phyloP scores from a whole-genome alignment of 2,113 vertebrate species.

The Lanius collurio region DNA sequence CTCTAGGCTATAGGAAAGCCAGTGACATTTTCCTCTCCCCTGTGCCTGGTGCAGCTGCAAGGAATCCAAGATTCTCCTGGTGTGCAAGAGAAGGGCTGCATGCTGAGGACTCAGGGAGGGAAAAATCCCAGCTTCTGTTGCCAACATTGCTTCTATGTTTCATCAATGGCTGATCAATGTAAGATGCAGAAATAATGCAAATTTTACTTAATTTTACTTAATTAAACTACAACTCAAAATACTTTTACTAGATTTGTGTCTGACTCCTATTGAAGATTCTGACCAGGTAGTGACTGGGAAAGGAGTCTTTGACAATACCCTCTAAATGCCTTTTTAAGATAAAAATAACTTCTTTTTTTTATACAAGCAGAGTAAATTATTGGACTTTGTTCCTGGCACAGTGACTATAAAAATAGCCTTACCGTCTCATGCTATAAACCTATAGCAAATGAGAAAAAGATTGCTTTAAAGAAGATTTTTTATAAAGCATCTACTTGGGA shows the following conservation, averaged over 20 bases:
- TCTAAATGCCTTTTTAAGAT: not conserved
- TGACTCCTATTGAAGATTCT: not conserved
- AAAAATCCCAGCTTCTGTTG: not conserved
- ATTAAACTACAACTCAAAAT: not conserved
- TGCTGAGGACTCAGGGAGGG: not conserved
- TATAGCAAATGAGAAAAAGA: constrained; percentile 19
- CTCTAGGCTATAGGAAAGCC: not conserved
- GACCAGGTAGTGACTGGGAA: not conserved
- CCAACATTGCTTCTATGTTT: not conserved
- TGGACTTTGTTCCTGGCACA: not conserved
- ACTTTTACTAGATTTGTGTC: not conserved
- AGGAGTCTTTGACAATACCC: not conserved
- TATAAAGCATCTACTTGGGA: constrained; percentile 25
- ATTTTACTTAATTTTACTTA: not conserved
- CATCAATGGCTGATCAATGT: not conserved
- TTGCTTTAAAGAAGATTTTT: constrained; percentile 47
- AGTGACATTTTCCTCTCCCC: not conserved
- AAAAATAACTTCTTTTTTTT: not conserved
- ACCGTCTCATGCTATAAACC: not conserved
- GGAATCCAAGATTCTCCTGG: accelerated
- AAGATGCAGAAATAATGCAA: not conserved
- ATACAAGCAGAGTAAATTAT: not conserved
- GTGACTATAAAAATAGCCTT: constrained; percentile 13
- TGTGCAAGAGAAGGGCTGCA: not conserved
- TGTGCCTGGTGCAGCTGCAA: not conserved